A percentile compares a stretch with the other conserved stretches of the same genome.
Conservation (phyloP, 2,797 vertebrate species). For the Discoglossus pictus region DNA sequence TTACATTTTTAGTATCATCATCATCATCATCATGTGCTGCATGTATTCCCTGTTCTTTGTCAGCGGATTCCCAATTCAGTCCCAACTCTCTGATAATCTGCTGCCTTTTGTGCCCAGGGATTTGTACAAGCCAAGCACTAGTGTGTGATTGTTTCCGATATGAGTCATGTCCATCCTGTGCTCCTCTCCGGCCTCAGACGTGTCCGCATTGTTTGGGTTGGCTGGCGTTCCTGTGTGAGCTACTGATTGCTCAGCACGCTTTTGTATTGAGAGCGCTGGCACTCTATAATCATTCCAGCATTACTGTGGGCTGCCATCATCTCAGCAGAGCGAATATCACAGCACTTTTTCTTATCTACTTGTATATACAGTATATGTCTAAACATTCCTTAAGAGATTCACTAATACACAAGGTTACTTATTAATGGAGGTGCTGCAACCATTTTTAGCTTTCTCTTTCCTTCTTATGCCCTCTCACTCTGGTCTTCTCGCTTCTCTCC, state of each 20-base stretch:
- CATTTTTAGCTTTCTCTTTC: too few species aligned
- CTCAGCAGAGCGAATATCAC: too few species aligned
- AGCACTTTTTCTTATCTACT: too few species aligned
- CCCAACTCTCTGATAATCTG: conserved; percentile 13
- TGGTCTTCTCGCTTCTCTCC: too few species aligned
- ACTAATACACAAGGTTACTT: too few species aligned
- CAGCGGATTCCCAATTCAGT: conserved; percentile 10
- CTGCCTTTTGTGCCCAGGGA: conserved; percentile 1
- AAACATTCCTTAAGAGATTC: too few species aligned
- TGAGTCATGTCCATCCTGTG: conserved; percentile 25
- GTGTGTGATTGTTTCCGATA: conserved; percentile 38
- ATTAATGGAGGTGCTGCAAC: too few species aligned
- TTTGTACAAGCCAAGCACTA: conserved; percentile 35
- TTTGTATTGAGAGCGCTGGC: neutral
- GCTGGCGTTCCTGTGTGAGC: neutral
- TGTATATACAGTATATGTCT: too few species aligned
- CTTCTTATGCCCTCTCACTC: too few species aligned
- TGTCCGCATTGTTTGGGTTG: conserved; percentile 26
- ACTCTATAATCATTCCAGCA: neutral
- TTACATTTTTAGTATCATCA: too few species aligned
- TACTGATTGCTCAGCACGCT: conserved; percentile 21
- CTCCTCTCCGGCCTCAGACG: conserved; percentile 2
- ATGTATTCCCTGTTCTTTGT: neutral
- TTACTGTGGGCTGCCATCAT: too few species aligned
- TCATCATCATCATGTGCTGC: too few species aligned